Base-by-base conservation (phyloP, 2,888 invertebrate genomes). In the Drosophila eohydei region DNA sequence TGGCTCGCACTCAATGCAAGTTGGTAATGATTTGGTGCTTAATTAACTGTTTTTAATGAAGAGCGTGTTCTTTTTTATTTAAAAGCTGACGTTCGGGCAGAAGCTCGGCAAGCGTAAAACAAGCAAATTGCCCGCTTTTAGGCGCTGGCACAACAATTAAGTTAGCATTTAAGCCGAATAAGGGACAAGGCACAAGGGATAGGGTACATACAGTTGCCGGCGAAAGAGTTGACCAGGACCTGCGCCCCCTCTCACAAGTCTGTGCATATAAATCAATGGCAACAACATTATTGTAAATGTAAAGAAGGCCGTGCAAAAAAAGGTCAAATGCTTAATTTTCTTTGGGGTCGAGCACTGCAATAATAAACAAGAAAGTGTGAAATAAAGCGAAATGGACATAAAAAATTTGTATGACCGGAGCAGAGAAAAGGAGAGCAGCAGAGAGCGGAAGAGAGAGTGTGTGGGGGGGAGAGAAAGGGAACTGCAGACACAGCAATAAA, bases 341-440 rank as follows among this genome's bases (percentile, higher is more conserved):
- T 62, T 72, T 65, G 50, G 62, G 62, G 55, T 44, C 62, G 60
- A 52, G 73, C 69, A 70, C 71, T 80, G 86, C 88, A 83, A 88
- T 88, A 83, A 83, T 86, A 83, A 89, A 87, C 88, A 84, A 81
- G 84, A 89, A 85, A 85, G 84, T 85, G 84, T 89, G 84, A 85
- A 85, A 89, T 89, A 85, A 85, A 87, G 80, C 88, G 84, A 84
- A 84, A 74, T 81, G 88, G 77, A 81, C 85, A 87, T 89, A 87
- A 63, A 87, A 87, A 89, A 85, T 87, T 84, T 84, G 84, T 78
- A 81, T 87, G 61, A 50, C 64, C 62, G 74, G 56, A 62, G 65
- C 51, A 55, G 56, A 40, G 34, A 51, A 4, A 55, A 46, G 54
- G 56, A 41, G 26, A 5, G 52, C 7, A 5, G 60, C 59, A 55